Evolutionary conservation across 2,888 invertebrate species (phyloP).

Genomic region (Himalopsyche tibetana): DNA sequence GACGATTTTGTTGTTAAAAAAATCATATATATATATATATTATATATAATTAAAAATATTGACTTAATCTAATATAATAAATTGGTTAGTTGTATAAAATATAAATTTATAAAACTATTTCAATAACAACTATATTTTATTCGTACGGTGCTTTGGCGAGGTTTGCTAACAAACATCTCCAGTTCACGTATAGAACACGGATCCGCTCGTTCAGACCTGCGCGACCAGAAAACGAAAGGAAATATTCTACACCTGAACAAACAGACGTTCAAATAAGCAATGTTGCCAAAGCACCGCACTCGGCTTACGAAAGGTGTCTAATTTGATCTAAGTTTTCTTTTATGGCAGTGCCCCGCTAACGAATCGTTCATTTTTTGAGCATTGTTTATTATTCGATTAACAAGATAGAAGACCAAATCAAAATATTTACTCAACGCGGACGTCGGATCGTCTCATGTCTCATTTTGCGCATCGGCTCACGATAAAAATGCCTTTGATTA

Average conservation of each 20-base stretch:
- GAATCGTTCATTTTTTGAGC: slow-evolving; percentile 60
- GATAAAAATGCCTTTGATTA: neutral
- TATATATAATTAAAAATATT: slow-evolving; percentile 16
- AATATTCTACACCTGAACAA: slow-evolving; percentile 63
- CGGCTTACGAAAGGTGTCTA: slow-evolving; percentile 53
- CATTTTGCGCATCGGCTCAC: neutral
- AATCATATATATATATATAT: slow-evolving; percentile 44
- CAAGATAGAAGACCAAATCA: slow-evolving; percentile 33
- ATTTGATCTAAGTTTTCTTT: slow-evolving; percentile 63
- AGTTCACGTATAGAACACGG: slow-evolving; percentile 59
- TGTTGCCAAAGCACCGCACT: slow-evolving; percentile 65
- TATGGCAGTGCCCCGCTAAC: slow-evolving; percentile 65
- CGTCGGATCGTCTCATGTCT: neutral
- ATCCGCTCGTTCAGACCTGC: neutral
- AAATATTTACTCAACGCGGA: slow-evolving; percentile 1
- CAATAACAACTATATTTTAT: slow-evolving; percentile 32
- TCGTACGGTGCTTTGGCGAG: slow-evolving; percentile 65
- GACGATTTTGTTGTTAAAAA: neutral
- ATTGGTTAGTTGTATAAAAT: slow-evolving; percentile 60
- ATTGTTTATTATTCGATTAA: slow-evolving; percentile 53
- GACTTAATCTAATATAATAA: slow-evolving; percentile 49
- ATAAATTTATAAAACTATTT: slow-evolving; percentile 56
- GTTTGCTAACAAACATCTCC: slow-evolving; percentile 57
- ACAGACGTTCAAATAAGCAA: slow-evolving; percentile 57
- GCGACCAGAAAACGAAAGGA: neutral